Percentiles rank a stretch among this genome's conserved stretches.
phyloP scores from a whole-genome alignment of 2,797 vertebrate genomes.

The Aldrovandia affinis region DNA sequence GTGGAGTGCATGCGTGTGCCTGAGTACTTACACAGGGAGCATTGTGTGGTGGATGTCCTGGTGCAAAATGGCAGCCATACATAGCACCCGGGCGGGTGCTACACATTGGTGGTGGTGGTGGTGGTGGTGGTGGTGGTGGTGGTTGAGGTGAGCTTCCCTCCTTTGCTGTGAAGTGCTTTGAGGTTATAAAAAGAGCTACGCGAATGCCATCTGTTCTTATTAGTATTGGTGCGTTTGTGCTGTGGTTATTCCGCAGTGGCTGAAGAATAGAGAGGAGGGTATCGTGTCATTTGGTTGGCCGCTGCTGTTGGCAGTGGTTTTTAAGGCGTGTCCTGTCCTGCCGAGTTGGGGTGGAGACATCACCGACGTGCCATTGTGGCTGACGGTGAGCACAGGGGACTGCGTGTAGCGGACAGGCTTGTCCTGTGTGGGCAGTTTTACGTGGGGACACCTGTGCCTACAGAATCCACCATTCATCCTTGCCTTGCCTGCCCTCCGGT shows the following conservation, averaged over 20 bases:
- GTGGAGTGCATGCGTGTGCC: constrained; percentile 9
- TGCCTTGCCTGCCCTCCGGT: too few relatives aligned
- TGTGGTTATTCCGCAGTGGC: neutral
- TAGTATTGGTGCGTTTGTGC: neutral
- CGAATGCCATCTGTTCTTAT: neutral
- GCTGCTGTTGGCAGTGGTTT: neutral
- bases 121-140: neutral
- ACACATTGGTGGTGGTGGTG: neutral
- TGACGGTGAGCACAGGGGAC: neutral
- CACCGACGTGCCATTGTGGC: neutral
- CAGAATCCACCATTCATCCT: too few relatives aligned
- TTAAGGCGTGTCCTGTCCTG: neutral
- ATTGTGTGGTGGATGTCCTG: neutral
- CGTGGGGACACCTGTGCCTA: too few relatives aligned
- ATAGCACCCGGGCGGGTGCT: neutral
- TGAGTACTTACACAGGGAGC: neutral
- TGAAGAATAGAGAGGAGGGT: neutral
- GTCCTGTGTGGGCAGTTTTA: neutral
- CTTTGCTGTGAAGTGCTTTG: neutral
- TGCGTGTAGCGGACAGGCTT: neutral
- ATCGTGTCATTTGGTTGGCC: neutral
- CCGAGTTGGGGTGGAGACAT: neutral
- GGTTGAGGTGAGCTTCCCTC: neutral
- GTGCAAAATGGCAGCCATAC: neutral
- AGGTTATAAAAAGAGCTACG: neutral